A percentile compares a stretch with the other conserved stretches of the same genome.
phyloP scores from a whole-genome alignment of 2,888 invertebrate genomes.

The Habroteleia sp. region DNA sequence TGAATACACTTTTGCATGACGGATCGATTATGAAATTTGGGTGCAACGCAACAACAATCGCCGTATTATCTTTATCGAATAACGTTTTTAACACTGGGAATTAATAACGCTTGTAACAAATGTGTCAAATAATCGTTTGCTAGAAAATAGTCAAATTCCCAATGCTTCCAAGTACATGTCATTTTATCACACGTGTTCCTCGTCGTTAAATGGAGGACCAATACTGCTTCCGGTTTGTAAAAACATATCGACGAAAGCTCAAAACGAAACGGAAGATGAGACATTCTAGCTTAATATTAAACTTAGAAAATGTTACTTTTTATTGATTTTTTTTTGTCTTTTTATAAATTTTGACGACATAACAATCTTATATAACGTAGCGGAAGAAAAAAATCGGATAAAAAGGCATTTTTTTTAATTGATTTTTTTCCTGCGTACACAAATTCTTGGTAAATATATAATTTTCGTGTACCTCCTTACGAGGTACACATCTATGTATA shows the following conservation, averaged over 20 bases:
- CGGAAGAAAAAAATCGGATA: conserved; percentile 34
- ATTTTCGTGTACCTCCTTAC: conserved; percentile 14
- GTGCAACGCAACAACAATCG: too few species aligned
- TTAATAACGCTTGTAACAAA: conserved; percentile 1
- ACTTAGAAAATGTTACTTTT: conserved; percentile 11
- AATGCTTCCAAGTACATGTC: conserved; percentile 37
- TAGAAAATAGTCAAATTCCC: conserved; percentile 1
- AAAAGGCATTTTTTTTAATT: conserved; percentile 24
- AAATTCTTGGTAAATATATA: conserved; percentile 36
- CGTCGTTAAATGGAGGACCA: conserved; percentile 72
- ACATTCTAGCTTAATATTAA: conserved; percentile 33
- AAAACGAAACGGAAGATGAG: conserved; percentile 44
- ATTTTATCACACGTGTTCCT: conserved; percentile 52
- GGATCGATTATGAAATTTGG: too few species aligned
- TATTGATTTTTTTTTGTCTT: conserved; percentile 8
- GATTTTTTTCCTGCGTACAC: conserved; percentile 38
- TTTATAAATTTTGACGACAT: conserved; percentile 51
- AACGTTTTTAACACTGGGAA: conserved; percentile 29
- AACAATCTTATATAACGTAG: conserved; percentile 50
- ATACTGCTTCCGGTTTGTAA: conserved; percentile 72
- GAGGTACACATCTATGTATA: conserved; percentile 27
- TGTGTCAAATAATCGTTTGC: not conserved
- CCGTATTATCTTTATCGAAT: conserved; percentile 13
- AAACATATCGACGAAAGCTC: conserved; percentile 62
- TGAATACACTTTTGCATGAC: too few species aligned